Base-by-base conservation (phyloP, 2,888 invertebrate genomes). In the Synanthedon vespiformis region DNA sequence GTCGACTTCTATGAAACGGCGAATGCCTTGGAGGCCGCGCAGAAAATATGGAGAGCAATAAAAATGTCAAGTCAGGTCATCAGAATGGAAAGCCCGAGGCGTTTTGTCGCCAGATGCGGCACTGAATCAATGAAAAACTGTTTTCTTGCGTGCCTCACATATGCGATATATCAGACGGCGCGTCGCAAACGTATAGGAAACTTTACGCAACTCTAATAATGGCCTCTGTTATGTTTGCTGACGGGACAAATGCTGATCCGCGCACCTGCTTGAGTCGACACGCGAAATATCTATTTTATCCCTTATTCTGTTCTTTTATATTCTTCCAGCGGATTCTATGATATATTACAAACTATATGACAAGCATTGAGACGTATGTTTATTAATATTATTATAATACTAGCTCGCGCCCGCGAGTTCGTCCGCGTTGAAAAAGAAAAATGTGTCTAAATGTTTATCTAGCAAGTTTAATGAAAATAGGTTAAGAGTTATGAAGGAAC, bases 41-140 rank as follows among this genome's bases (percentile, higher is more conserved):
- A 71, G 74, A 68, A 83, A 84, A 84, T 86, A 86, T 87, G 78
- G 82, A 70, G 65, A 67, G 83, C 81, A 84, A 86, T 86, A 87
- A 87, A 86, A 85, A 85, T 86, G 85, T 85, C 87, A 86, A 84
- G 85, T 86, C 84, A 85, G 85, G 87, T 86, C 87, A 86, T 87
- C 86, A 86, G 81, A 80, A 81, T 77, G 78, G 78, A 82, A 83
- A 80, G 81, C 85, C 77, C 74, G 78, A 74, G 78, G 85, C 86
- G 78, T 84, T 84, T 80, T 77, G 78, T 79, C 80, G 81, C 86
- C 86, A 85, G 87, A 84, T 86, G 87, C 79, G 86, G 67, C 81
- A 74, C 77, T 77, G 84, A 84, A 84, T 85, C 86, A 84, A 85
- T 86, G 86, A 86, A 85, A 86, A 85, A 86, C 79, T 82, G 85